A percentile compares a stretch with the other conserved stretches of the same genome.
Evolutionary conservation across 2,888 invertebrate species (phyloP).

Genomic region (Catocala nupta): DNA sequence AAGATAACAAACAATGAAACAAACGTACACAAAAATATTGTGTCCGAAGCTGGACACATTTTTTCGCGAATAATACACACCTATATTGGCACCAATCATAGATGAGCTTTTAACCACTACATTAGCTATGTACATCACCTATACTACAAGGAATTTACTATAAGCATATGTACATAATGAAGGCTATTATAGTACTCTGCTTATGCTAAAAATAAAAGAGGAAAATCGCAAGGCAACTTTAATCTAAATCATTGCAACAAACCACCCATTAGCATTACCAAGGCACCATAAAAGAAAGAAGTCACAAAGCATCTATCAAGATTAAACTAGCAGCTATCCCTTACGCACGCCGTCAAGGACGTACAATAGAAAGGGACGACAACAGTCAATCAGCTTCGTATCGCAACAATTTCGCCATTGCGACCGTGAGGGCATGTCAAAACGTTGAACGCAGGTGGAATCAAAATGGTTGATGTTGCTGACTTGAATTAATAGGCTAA

Average conservation of each 20-base stretch:
- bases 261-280: constrained; percentile 23
- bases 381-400: constrained; percentile 34
- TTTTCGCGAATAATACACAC: too few relatives aligned
- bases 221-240: constrained; percentile 5
- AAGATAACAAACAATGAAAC: too few relatives aligned
- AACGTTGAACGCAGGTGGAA: constrained; percentile 41
- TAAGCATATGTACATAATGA: too few relatives aligned
- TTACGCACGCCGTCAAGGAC: constrained; percentile 37
- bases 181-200: too few relatives aligned
- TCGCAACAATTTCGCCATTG: constrained; percentile 52
- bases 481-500: constrained; percentile 46
- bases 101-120: too few relatives aligned
- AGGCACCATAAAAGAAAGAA: constrained; percentile 34
- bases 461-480: constrained; percentile 33
- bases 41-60: too few relatives aligned
- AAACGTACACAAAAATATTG: too few relatives aligned
- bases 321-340: constrained; percentile 31
- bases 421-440: constrained; percentile 51
- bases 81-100: too few relatives aligned
- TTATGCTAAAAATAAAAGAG: constrained; percentile 6
- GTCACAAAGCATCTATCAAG: constrained; percentile 24
- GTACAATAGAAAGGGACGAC: constrained; percentile 40
- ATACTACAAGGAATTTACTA: too few relatives aligned
- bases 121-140: too few relatives aligned
- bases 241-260: constrained; percentile 12